These are phyloP conservation scores for Desoria tigrina DNA, from an alignment of 2,888 invertebrate species.

Conservation along the genomic window DNA sequence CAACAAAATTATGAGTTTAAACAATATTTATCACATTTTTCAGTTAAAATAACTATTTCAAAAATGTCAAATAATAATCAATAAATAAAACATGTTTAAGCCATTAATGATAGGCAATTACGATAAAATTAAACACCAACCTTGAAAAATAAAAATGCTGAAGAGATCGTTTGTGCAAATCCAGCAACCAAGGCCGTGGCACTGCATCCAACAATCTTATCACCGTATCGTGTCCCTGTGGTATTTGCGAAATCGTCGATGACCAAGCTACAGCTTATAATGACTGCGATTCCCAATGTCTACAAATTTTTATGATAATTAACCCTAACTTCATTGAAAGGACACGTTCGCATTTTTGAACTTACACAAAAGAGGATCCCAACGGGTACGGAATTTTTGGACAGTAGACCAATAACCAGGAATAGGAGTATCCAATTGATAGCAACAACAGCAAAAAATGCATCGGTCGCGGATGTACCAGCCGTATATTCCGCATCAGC, in stretches of 20 bases:
- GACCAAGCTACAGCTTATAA: constrained; percentile 22
- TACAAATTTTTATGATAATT: not conserved
- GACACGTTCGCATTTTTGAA: not conserved
- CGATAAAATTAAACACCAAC: constrained; percentile 1
- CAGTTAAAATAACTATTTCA: not conserved
- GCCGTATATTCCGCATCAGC: constrained; percentile 7
- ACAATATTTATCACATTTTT: not conserved
- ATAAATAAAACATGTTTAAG: not conserved
- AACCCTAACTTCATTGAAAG: not conserved
- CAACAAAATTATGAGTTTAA: not conserved
- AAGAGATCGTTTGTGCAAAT: constrained; percentile 18
- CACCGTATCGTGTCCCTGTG: not conserved
- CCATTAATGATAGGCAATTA: not conserved
- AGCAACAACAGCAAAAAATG: constrained; percentile 17
- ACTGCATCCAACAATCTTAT: constrained; percentile 26
- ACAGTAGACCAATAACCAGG: constrained; percentile 15
- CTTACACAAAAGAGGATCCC: constrained; percentile 23
- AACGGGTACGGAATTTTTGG: constrained; percentile 20
- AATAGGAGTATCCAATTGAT: constrained; percentile 26
- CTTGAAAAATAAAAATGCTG: constrained; percentile 24
- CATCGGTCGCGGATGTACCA: constrained; percentile 5
- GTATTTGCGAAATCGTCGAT: constrained; percentile 11
- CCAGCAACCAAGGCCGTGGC: constrained; percentile 24
- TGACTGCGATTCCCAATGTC: constrained; percentile 23
- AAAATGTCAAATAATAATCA: not conserved